Evolutionary conservation across 2,888 invertebrate species (phyloP).

Genomic region (Hesperia comma): DNA sequence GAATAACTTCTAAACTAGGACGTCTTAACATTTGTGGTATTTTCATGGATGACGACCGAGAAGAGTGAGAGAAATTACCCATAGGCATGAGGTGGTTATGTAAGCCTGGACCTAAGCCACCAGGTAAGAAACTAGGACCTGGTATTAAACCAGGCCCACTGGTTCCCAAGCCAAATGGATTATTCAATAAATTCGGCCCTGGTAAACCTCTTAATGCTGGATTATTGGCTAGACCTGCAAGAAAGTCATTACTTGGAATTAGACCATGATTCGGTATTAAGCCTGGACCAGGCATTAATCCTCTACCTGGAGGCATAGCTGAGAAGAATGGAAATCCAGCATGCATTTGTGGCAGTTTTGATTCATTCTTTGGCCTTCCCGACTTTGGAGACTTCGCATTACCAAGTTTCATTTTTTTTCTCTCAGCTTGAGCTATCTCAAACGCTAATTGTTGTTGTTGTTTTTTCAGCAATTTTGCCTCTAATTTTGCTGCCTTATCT

Average conservation of each 20-base stretch:
- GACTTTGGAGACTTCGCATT: slow-evolving; percentile 67
- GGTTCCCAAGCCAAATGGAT: slow-evolving; percentile 79
- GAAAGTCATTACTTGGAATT: slow-evolving; percentile 75
- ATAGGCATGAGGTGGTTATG: slow-evolving; percentile 80
- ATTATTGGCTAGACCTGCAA: slow-evolving; percentile 73
- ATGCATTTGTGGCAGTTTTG: slow-evolving; percentile 70
- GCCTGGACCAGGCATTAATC: slow-evolving; percentile 82
- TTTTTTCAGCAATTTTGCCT: slow-evolving; percentile 76
- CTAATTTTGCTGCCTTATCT: slow-evolving; percentile 75
- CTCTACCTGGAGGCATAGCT: slow-evolving; percentile 76
- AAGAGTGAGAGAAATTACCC: slow-evolving; percentile 83
- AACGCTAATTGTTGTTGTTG: slow-evolving; percentile 75
- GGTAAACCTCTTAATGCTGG: slow-evolving; percentile 74
- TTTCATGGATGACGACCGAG: slow-evolving; percentile 83
- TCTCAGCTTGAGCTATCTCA: slow-evolving; percentile 72
- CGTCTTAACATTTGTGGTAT: slow-evolving; percentile 85
- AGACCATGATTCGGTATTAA: slow-evolving; percentile 76
- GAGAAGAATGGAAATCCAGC: slow-evolving; percentile 78
- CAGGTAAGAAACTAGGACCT: slow-evolving; percentile 72
- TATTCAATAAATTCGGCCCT: slow-evolving; percentile 72
- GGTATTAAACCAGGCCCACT: slow-evolving; percentile 87
- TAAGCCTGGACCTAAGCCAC: slow-evolving; percentile 64
- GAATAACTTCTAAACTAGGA: slow-evolving; percentile 82
- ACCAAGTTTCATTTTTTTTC: slow-evolving; percentile 66
- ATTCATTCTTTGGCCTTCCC: slow-evolving; percentile 72